phyloP scores from a whole-genome alignment of 2,888 invertebrate species.

The Gasteruption jaculator region DNA sequence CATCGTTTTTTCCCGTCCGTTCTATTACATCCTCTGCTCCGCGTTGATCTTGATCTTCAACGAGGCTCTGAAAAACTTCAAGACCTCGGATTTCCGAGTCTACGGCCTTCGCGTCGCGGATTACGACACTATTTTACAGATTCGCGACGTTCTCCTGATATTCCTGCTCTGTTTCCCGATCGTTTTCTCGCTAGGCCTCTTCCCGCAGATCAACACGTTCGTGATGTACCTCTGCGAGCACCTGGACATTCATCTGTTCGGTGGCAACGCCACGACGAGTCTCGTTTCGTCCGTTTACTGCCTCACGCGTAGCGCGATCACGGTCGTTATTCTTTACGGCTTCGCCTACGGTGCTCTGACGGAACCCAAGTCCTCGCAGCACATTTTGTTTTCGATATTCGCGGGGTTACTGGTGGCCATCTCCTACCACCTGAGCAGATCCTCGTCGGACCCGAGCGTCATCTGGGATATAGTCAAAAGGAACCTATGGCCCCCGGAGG shows the following conservation, averaged over 20 bases:
- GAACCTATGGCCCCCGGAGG: slow-evolving; percentile 73
- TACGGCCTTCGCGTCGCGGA: slow-evolving; percentile 56
- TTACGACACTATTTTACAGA: slow-evolving; percentile 61
- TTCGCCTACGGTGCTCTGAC: slow-evolving; percentile 83
- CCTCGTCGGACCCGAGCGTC: slow-evolving; percentile 85
- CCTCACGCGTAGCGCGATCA: slow-evolving; percentile 73
- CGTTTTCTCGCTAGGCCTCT: slow-evolving; percentile 89
- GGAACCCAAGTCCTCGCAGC: slow-evolving; percentile 81
- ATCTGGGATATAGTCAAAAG: slow-evolving; percentile 84
- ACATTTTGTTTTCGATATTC: slow-evolving; percentile 91
- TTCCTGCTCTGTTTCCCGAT: slow-evolving; percentile 88
- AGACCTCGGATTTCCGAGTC: slow-evolving; percentile 49
- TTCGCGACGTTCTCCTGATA: slow-evolving; percentile 71
- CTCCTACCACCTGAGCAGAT: slow-evolving; percentile 89
- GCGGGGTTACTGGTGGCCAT: slow-evolving; percentile 83
- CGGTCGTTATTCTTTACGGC: slow-evolving; percentile 77
- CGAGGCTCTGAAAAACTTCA: slow-evolving; percentile 48
- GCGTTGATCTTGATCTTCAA: slow-evolving; percentile 42
- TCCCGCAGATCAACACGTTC: slow-evolving; percentile 97
- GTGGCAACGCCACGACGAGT: slow-evolving; percentile 83
- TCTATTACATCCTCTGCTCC: slow-evolving; percentile 82
- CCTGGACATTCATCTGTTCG: slow-evolving; percentile 84
- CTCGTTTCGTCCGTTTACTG: slow-evolving; percentile 79
- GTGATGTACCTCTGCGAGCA: slow-evolving; percentile 96
- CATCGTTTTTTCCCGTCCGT: slow-evolving; percentile 83